Evolutionary conservation across 2,113 vertebrate species (phyloP).

Genomic region (Chascanopsetta lugubris): DNA sequence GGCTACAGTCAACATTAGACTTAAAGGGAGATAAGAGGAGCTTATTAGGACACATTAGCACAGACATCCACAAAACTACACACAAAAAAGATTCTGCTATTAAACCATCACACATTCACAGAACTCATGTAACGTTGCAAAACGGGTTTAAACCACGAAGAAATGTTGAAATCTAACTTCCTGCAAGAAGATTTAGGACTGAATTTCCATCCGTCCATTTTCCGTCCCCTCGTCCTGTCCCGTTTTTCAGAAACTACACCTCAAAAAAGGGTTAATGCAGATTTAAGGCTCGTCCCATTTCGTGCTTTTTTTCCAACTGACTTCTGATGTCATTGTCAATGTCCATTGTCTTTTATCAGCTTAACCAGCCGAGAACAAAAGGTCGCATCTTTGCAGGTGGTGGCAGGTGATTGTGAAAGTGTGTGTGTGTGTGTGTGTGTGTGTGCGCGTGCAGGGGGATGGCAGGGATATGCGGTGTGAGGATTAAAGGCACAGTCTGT

Average conservation of each 20-base stretch:
- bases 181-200: too few relatives aligned
- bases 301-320: slow-evolving; percentile 4
- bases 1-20: too few relatives aligned
- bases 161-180: too few relatives aligned
- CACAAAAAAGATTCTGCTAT: too few relatives aligned
- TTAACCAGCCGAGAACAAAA: slow-evolving; percentile 52
- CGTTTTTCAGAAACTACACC: not conserved
- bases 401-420: slow-evolving; percentile 7
- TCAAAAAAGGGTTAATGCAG: slow-evolving; percentile 1
- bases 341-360: slow-evolving; percentile 40
- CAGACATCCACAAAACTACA: too few relatives aligned
- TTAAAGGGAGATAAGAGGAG: too few relatives aligned
- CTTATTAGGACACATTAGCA: too few relatives aligned
- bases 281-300: not conserved
- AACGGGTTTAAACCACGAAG: too few relatives aligned
- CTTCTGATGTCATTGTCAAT: slow-evolving; percentile 22
- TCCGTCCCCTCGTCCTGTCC: not conserved
- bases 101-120: too few relatives aligned
- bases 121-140: too few relatives aligned
- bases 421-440: not conserved
- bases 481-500: slow-evolving; percentile 56
- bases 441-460: too few relatives aligned
- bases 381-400: slow-evolving; percentile 46
- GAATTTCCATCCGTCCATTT: not conserved
- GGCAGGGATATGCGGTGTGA: too few relatives aligned